Evolutionary conservation across 2,888 invertebrate species (phyloP), one percentile per base, ranked within the genome.

Genomic region (Erynnis tages): DNA sequence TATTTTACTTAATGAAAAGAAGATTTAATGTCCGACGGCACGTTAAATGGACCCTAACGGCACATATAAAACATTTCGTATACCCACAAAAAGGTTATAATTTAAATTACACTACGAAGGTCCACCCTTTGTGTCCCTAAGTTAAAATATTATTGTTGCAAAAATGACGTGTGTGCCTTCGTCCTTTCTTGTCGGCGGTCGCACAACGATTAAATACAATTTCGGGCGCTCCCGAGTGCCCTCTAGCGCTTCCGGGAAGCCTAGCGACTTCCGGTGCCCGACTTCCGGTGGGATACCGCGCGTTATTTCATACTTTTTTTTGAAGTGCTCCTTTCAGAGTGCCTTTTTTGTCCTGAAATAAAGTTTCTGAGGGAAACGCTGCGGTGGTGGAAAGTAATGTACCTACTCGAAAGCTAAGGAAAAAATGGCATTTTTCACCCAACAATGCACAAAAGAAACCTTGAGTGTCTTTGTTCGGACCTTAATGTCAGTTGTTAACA

Each of bases 231-330:
- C 71, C 68, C 69, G 68, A 82, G 82, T 69, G 74, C 82, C 80
- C 85, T 87, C 78, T 71, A 76, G 78, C 74, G 69, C 75, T 76
- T 88, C 88, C 88, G 85, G 86, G 82, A 82, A 82, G 83, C 80
- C 82, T 76, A 79, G 76, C 73, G 79, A 82, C 85, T 81, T 85
- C 85, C 86, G 82, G 73, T 73, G 65, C 73, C 70, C 75, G 65
- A 70, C 79, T 80, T 88, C 87, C 88, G 79, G 77, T 78, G 76
- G 78, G 79, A 81, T 79, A 76, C 82, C 74, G 75, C 67, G 67
- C 70, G 73, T 79, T 80, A 76, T 81, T 81, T 77, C 76, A 71
- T 76, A 78, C 76, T 79, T 80, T 70, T 80, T 69, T 82, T 77
- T 76, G 74, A 76, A 82, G 80, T 76, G 74, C 65, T 69, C 68